Percentiles rank a stretch among this genome's conserved stretches.
phyloP scores from a whole-genome alignment of 2,113 vertebrate species.

The Chinchilla lanigera region DNA sequence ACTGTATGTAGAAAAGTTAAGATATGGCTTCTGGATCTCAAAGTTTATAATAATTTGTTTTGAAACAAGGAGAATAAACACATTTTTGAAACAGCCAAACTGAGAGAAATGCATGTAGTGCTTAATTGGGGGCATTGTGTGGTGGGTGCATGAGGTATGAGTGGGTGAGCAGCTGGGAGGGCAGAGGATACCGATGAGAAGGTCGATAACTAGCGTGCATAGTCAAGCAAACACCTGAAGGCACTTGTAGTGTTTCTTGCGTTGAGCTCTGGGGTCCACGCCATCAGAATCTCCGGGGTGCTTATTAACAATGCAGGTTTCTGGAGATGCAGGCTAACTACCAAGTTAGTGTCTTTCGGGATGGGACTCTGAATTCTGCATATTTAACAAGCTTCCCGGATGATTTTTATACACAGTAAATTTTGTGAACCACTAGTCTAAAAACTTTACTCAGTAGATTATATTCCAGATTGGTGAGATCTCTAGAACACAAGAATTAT shows the following conservation, averaged over 20 bases:
- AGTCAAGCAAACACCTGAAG: constrained; percentile 37
- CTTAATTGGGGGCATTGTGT: not conserved
- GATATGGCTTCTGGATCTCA: not conserved
- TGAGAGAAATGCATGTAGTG: not conserved
- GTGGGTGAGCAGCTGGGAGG: not conserved
- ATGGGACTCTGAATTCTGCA: constrained; percentile 41
- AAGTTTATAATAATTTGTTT: constrained; percentile 18
- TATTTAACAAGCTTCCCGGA: constrained; percentile 31
- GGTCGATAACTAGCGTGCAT: constrained; percentile 39
- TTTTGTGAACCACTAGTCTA: constrained; percentile 10
- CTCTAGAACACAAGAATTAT: constrained; percentile 41
- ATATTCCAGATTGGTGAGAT: constrained; percentile 21
- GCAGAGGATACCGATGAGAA: not conserved
- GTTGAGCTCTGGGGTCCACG: not conserved
- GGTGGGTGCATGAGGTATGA: not conserved
- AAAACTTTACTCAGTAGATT: constrained; percentile 52
- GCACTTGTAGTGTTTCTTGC: constrained; percentile 16
- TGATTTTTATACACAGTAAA: constrained; percentile 45
- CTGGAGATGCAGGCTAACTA: constrained; percentile 5
- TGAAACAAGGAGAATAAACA: not conserved
- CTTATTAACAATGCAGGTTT: constrained; percentile 61
- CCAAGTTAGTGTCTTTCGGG: not conserved
- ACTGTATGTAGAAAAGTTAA: not conserved
- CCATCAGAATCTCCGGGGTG: constrained; percentile 24
- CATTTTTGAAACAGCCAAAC: not conserved